Evolutionary conservation across 35 echinoderm and acorn worm genomes (phyloP).

Genomic region (Apostichopus parvimensis): DNA sequence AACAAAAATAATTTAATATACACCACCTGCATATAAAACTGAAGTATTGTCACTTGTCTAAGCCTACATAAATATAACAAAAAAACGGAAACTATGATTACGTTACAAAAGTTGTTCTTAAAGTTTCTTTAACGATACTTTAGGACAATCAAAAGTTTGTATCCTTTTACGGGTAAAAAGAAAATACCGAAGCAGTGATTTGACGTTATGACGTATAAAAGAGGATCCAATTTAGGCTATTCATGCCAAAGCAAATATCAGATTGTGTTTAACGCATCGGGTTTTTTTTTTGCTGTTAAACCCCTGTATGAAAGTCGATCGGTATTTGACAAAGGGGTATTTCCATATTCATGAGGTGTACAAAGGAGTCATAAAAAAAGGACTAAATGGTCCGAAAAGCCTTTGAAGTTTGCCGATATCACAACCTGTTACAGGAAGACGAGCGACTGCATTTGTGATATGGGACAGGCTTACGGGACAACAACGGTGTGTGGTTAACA

Average conservation of each 20-base stretch:
- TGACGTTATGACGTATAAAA: constrained; percentile 46
- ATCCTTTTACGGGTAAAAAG: neutral
- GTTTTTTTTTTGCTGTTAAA: neutral
- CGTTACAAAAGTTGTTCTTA: no score
- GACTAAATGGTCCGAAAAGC: constrained; percentile 11
- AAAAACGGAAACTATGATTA: no score
- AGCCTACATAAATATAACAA: no score
- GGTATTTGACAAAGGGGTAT: constrained; percentile 29
- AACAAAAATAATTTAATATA: no score
- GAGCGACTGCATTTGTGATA: neutral
- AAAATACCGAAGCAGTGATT: neutral
- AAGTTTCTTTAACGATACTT: no score
- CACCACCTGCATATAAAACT: no score
- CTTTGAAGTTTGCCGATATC: constrained; percentile 42
- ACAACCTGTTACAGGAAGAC: constrained; percentile 12
- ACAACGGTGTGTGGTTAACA: constrained; percentile 16
- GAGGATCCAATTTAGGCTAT: constrained; percentile 14
- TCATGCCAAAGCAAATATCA: constrained; percentile 23
- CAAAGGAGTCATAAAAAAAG: constrained; percentile 44
- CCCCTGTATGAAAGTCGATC: neutral
- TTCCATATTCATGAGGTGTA: constrained; percentile 59
- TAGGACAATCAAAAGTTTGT: neutral
- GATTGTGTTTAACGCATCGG: constrained; percentile 1
- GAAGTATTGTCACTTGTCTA: no score
- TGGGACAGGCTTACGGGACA: neutral